Conservation (phyloP, 2,888 invertebrate species). For the Synanthedon tipuliformis region DNA sequence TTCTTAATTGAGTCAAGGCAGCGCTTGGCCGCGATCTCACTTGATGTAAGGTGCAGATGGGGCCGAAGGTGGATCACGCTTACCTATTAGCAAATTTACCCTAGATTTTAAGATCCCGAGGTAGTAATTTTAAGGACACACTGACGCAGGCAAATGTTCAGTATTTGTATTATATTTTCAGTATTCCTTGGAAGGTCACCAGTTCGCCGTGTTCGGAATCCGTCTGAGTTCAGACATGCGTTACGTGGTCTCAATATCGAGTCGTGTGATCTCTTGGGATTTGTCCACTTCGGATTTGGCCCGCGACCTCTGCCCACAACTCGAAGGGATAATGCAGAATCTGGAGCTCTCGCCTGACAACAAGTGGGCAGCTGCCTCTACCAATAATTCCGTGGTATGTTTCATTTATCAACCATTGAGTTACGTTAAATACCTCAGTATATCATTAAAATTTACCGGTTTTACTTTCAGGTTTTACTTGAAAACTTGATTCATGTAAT, state of each 20-base stretch:
- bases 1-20: too few relatives aligned
- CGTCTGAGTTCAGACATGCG: conserved; percentile 89
- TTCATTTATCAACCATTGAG: background rate
- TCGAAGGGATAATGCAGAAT: conserved; percentile 97
- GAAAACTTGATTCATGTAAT: background rate
- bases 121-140: too few relatives aligned
- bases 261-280: conserved; percentile 97
- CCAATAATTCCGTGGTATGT: conserved; percentile 90
- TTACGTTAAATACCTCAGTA: too few relatives aligned
- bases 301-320: conserved; percentile 88
- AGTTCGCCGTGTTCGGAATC: conserved; percentile 96
- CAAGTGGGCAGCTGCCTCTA: conserved; percentile 94
- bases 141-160: too few relatives aligned
- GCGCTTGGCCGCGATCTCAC: too few relatives aligned
- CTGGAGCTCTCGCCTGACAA: conserved; percentile 94
- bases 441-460: background rate
- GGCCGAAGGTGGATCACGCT: too few relatives aligned
- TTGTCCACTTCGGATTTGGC: conserved; percentile 95
- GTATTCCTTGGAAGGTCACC: conserved; percentile 98
- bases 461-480: background rate
- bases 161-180: conserved; percentile 38
- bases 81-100: too few relatives aligned
- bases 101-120: too few relatives aligned
- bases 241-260: conserved; percentile 96
- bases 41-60: too few relatives aligned